phyloP scores from a whole-genome alignment of 2,888 invertebrate species.

The Chrysotoxum bicinctum region DNA sequence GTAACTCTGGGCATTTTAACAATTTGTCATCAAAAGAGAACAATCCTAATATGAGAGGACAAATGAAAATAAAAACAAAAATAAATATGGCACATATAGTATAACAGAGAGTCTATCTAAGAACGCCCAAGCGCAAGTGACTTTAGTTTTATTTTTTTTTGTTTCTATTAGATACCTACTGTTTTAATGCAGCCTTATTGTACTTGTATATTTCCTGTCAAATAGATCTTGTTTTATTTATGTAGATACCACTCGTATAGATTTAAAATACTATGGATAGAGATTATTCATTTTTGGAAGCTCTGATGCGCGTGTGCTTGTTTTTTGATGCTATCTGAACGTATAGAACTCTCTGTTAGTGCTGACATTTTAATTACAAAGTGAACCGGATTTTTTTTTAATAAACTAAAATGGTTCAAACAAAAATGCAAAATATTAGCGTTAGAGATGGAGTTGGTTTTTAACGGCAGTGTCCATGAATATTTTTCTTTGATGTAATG shows the following conservation, averaged over 20 bases:
- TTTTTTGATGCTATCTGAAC: neutral
- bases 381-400: neutral
- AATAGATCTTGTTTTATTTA: neutral
- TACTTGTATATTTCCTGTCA: neutral
- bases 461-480: too few relatives aligned
- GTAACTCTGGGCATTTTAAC: neutral
- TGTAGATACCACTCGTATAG: neutral
- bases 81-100: neutral
- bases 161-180: neutral
- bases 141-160: neutral
- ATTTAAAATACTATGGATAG: neutral
- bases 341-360: neutral
- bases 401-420: neutral
- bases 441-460: too few relatives aligned
- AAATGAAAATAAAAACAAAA: constrained; percentile 8
- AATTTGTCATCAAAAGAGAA: neutral
- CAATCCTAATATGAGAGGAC: neutral
- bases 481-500: too few relatives aligned
- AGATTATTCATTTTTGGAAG: neutral
- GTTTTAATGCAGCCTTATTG: neutral
- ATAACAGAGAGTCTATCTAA: neutral
- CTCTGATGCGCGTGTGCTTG: neutral
- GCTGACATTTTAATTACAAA: neutral
- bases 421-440: too few relatives aligned
- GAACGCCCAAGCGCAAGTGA: constrained; percentile 6